Conservation (phyloP, 2,888 invertebrate species). For the Polydrusus pterygomalis region DNA sequence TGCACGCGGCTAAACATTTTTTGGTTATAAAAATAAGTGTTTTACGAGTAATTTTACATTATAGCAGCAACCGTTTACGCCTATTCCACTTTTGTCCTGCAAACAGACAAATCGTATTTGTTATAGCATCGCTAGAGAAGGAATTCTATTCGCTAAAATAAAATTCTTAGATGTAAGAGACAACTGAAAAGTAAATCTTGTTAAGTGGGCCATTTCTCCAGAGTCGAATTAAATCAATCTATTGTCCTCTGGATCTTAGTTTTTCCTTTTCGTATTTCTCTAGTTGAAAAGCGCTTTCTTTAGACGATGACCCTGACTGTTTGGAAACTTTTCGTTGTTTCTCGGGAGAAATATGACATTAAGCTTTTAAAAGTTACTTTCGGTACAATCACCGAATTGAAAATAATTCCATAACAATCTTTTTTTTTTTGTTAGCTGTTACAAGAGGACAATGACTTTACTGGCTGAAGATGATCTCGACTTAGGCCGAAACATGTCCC, state of each 20-base stretch:
- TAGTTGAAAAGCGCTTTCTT: background rate
- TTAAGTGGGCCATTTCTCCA: constrained; percentile 38
- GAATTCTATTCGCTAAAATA: constrained; percentile 32
- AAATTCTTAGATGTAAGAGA: constrained; percentile 33
- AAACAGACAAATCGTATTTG: constrained; percentile 5
- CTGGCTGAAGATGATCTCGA: too few relatives aligned
- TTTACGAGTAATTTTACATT: too few relatives aligned
- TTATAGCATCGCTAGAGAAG: constrained; percentile 8
- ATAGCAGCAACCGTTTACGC: background rate
- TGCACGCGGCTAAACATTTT: too few relatives aligned
- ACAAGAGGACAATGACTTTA: background rate
- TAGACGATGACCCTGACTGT: constrained; percentile 1
- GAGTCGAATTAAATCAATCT: constrained; percentile 40
- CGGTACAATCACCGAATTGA: background rate
- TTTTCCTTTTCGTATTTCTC: constrained; percentile 10
- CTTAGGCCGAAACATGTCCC: too few relatives aligned
- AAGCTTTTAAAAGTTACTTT: constrained; percentile 14
- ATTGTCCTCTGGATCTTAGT: constrained; percentile 31
- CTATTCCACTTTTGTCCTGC: background rate
- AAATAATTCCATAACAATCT: background rate
- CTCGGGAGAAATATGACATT: background rate
- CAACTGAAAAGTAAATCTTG: constrained; percentile 45
- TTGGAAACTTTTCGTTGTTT: constrained; percentile 3
- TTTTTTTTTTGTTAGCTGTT: background rate
- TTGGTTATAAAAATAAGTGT: too few relatives aligned